Conservation (phyloP, 2,888 invertebrate genomes). For the Caenorhabditis sulstoni region DNA sequence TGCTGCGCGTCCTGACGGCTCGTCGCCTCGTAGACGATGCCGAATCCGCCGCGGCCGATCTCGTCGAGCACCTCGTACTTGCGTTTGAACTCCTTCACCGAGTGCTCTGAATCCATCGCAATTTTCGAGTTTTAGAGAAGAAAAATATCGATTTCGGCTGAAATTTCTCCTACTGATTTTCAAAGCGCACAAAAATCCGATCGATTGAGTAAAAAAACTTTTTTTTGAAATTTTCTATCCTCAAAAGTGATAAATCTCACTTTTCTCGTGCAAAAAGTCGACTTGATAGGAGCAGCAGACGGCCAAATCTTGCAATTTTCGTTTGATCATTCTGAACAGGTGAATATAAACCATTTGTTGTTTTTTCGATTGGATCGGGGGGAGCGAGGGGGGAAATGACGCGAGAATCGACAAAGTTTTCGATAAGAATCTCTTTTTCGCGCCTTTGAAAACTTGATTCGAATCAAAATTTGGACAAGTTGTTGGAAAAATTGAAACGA, state of each 20-base stretch:
- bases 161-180: too few species aligned
- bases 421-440: too few species aligned
- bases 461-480: too few species aligned
- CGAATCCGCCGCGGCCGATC: constrained; percentile 78
- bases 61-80: constrained; percentile 75
- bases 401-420: too few species aligned
- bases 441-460: too few species aligned
- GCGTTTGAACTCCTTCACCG: constrained; percentile 72
- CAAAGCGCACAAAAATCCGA: neutral
- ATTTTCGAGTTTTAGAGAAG: too few species aligned
- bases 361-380: too few species aligned
- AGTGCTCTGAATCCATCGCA: too few species aligned
- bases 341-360: too few species aligned
- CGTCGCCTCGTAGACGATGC: constrained; percentile 74
- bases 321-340: constrained; percentile 77
- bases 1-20: constrained; percentile 64
- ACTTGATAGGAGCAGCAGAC: constrained; percentile 78
- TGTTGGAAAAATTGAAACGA: too few species aligned
- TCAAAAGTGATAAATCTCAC: constrained; percentile 47
- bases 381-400: neutral
- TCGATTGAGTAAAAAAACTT: neutral
- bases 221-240: neutral
- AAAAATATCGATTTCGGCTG: too few species aligned
- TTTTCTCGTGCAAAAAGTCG: constrained; percentile 76
- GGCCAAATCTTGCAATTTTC: constrained; percentile 76